A percentile compares a stretch with the other conserved stretches of the same genome.
Conservation (phyloP, 2,797 vertebrate species). For the Tiaroga cobitis region DNA sequence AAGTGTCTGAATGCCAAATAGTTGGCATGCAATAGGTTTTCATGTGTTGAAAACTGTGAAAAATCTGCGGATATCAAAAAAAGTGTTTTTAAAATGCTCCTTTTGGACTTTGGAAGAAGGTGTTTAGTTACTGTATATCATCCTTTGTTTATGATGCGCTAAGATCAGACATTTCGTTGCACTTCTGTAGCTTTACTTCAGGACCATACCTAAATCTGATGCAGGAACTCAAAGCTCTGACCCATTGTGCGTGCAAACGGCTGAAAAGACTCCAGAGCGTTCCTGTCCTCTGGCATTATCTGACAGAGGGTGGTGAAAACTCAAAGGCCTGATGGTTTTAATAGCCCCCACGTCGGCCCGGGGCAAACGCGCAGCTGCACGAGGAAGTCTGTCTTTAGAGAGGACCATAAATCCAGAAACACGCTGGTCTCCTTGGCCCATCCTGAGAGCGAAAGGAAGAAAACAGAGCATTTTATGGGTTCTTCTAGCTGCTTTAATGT, state of each 20-base stretch:
- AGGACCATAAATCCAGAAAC: slow-evolving; percentile 72
- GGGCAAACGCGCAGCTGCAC: slow-evolving; percentile 74
- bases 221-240: slow-evolving; percentile 65
- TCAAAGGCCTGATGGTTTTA: slow-evolving; percentile 74
- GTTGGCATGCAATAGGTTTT: neutral
- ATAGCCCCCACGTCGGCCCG: slow-evolving; percentile 65
- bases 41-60: neutral
- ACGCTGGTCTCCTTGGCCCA: slow-evolving; percentile 55
- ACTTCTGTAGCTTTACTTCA: neutral
- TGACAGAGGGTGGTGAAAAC: slow-evolving; percentile 74
- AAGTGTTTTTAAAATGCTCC: neutral
- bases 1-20: neutral
- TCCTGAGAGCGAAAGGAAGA: slow-evolving; percentile 67
- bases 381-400: slow-evolving; percentile 62
- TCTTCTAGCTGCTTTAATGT: slow-evolving; percentile 71
- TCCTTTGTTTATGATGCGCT: neutral
- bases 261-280: slow-evolving; percentile 62
- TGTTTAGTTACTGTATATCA: neutral
- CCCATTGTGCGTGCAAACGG: slow-evolving; percentile 65
- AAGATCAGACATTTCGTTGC: neutral
- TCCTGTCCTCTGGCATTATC: slow-evolving; percentile 66
- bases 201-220: slow-evolving; percentile 57
- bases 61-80: neutral
- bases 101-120: neutral
- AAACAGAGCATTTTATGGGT: slow-evolving; percentile 74